These are phyloP conservation scores for Heliconius erato DNA, from an alignment of 2,888 invertebrate species.

Conservation along the genomic window DNA sequence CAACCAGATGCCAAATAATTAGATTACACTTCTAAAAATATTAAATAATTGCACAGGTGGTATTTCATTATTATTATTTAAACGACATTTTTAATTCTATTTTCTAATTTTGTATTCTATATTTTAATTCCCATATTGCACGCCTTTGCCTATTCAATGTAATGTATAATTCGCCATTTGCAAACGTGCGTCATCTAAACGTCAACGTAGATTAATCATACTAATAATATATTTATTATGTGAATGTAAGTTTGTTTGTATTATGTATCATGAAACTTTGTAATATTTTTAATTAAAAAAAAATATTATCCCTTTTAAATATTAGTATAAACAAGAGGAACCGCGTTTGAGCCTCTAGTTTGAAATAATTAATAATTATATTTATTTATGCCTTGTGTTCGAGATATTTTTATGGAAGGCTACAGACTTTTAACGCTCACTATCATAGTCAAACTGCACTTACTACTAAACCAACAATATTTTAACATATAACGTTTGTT, in stretches of 20 bases:
- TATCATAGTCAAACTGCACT: too few relatives aligned
- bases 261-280: too few relatives aligned
- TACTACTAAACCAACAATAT: too few relatives aligned
- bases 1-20: conserved; percentile 44
- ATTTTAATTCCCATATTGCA: conserved; percentile 5
- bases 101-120: background rate
- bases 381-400: conserved; percentile 10
- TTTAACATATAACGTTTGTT: background rate
- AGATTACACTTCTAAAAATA: conserved; percentile 37
- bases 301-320: too few relatives aligned
- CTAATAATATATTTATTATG: too few relatives aligned
- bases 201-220: conserved; percentile 38
- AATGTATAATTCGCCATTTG: conserved; percentile 44
- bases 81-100: background rate
- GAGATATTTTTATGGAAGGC: background rate
- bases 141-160: conserved; percentile 29
- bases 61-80: background rate
- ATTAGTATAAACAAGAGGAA: too few relatives aligned
- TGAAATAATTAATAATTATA: conserved; percentile 12
- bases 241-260: too few relatives aligned
- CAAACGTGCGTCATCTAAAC: conserved; percentile 48
- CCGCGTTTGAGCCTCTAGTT: background rate
- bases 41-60: conserved; percentile 1
- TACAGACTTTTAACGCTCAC: background rate
- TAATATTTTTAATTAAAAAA: too few relatives aligned